Evolutionary conservation across 2,797 vertebrate species (phyloP), one percentile per base, ranked within the genome.

Genomic region (Aldrovandia affinis): DNA sequence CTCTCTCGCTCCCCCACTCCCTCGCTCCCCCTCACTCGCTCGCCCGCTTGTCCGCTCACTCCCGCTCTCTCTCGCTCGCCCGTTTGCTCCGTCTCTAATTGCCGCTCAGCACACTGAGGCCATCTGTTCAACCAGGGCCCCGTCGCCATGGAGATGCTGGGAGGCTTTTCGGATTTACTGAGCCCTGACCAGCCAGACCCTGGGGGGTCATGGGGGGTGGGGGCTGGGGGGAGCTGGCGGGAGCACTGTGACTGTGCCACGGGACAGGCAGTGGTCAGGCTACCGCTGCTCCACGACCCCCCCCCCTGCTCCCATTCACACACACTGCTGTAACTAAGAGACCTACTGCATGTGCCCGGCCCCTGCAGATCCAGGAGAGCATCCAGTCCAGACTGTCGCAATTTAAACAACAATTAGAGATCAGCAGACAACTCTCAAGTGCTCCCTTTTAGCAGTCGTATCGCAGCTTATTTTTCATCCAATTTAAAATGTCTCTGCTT

Each of bases 141-240:
- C 90, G 95, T 98, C 95, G 92, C 96, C 96, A 96, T 97, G 95
- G 96, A 79, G 88, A 98, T 78, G 87, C 96, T 65, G 95, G 95
- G 95, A 96, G 96, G 97, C 97, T 97, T 97, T 96, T 95, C 94
- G 96, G 96, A 96, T 97, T 98, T 95, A 92, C 91, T 86, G 90
- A 91, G 94, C 90, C 88, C 87, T 94, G 95, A 91, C 94, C 91
- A 90, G 93, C 93, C 86, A 86, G 92, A 93, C 89, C 92, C 93
- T 81, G 91, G 94, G 95, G 90, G 25, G 88, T 87, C 65, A 85
- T 87, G 92, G 91, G 90, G 91, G 91, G 78, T 81, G 90, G 90
- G 89, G 88, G 59, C n/a, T 61, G 57, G 63, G n/a, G 47, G 28
- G 42, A 33, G 88, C 54, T 4, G 15, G 22, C 33, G 68, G 82